A percentile compares a stretch with the other conserved stretches of the same genome.
Conservation (phyloP, 2,888 invertebrate genomes). For the Taphrorychus bicolor region DNA sequence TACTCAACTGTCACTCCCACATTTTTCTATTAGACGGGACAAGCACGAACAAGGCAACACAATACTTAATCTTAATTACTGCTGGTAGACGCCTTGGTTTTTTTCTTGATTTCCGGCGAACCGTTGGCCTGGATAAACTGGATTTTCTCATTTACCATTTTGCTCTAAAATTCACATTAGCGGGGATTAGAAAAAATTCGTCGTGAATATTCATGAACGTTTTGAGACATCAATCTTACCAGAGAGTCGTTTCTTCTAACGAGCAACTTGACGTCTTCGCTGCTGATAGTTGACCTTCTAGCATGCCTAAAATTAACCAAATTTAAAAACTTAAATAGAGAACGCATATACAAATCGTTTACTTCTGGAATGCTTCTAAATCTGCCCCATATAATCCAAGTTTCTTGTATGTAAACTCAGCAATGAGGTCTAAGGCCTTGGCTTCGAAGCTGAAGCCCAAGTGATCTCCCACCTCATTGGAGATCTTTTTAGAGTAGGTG, state of each 20-base stretch:
- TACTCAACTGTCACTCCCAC: not conserved
- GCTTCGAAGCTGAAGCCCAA: conserved; percentile 63
- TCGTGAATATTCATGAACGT: not conserved
- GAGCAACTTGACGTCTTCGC: conserved; percentile 71
- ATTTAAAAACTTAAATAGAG: not conserved
- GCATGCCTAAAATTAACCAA: conserved; percentile 63
- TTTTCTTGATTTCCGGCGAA: not conserved
- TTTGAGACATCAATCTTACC: conserved; percentile 56
- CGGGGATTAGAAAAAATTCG: not conserved
- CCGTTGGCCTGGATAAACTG: not conserved
- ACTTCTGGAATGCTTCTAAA: conserved; percentile 73
- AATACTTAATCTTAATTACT: not conserved
- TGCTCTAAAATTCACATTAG: not conserved
- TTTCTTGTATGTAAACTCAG: conserved; percentile 68
- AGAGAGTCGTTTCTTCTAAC: conserved; percentile 68
- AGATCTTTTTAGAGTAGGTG: conserved; percentile 64
- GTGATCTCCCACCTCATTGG: conserved; percentile 64
- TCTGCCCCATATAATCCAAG: conserved; percentile 64
- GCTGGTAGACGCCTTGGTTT: not conserved
- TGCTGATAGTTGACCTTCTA: conserved; percentile 67
- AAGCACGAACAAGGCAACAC: not conserved
- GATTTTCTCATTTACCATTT: not conserved
- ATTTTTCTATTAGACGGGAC: not conserved
- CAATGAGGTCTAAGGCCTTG: conserved; percentile 66
- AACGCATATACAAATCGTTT: conserved; percentile 36